A percentile compares a stretch with the other conserved stretches of the same genome.
phyloP scores from a whole-genome alignment of 2,113 vertebrate genomes.

The Amia ocellicauda region DNA sequence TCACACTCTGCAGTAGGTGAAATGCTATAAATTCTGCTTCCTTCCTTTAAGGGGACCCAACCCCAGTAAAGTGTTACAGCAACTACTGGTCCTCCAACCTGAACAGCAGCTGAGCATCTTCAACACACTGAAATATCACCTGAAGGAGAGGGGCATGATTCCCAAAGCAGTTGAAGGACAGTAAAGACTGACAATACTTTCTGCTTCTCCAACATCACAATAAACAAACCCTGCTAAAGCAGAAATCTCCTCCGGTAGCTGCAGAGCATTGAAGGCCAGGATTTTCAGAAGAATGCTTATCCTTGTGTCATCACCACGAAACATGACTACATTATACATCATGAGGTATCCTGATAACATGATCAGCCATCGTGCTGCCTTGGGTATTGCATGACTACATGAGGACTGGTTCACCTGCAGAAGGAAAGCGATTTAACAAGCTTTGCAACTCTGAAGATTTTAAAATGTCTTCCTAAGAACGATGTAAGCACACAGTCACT shows the following conservation, averaged over 20 bases:
- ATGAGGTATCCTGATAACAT: background rate
- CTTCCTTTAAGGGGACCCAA: conserved; percentile 80
- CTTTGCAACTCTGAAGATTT: conserved; percentile 12
- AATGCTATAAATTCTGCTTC: background rate
- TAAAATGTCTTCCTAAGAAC: conserved; percentile 18
- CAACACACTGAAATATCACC: conserved; percentile 77
- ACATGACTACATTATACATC: background rate
- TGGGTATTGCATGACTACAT: background rate
- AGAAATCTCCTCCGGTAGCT: background rate
- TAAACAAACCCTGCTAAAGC: background rate
- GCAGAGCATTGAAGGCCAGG: background rate
- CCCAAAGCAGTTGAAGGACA: conserved; percentile 60
- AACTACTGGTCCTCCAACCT: conserved; percentile 85
- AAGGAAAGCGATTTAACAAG: background rate
- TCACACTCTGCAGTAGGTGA: background rate
- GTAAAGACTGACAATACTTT: background rate
- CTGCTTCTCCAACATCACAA: background rate
- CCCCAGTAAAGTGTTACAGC: conserved; percentile 91
- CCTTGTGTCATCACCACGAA: background rate
- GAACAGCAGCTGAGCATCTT: conserved; percentile 89
- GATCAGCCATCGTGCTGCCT: background rate
- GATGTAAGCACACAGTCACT: conserved; percentile 28
- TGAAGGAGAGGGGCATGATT: conserved; percentile 79
- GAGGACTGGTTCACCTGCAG: background rate
- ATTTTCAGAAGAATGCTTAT: background rate